A percentile compares a stretch with the other conserved stretches of the same genome.
Evolutionary conservation across 1,140 invertebrate species (phyloP).

Genomic region (Spodoptera litura): DNA sequence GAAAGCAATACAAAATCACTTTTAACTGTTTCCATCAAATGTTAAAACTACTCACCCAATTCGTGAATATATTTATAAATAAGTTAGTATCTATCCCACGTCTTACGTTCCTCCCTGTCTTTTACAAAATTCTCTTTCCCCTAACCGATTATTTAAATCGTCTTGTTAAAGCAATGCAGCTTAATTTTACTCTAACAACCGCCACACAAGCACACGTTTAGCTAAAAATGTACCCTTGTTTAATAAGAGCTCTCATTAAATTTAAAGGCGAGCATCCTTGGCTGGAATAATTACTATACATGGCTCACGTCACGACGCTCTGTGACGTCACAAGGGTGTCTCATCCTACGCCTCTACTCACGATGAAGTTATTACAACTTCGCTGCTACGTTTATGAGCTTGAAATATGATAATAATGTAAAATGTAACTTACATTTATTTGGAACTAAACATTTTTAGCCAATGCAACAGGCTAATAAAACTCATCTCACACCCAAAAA

Average conservation of each 20-base stretch:
- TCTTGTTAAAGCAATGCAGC: neutral
- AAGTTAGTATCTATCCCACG: no score
- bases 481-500: no score
- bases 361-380: conserved; percentile 13
- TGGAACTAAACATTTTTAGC: no score
- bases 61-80: no score
- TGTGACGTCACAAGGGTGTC: conserved; percentile 21
- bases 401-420: neutral
- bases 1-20: no score
- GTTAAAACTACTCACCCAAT: no score
- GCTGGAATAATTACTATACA: conserved; percentile 42
- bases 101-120: neutral
- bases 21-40: no score
- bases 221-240: conserved; percentile 37
- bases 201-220: neutral
- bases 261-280: conserved; percentile 7
- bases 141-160: neutral
- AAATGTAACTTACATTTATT: conserved; percentile 1
- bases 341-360: neutral
- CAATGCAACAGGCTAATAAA: neutral
- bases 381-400: conserved; percentile 7
- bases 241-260: conserved; percentile 43
- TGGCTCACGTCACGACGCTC: neutral
- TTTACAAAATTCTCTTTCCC: neutral
- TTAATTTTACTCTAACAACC: neutral